phyloP scores from a whole-genome alignment of 1,140 invertebrate genomes.

The Lordiphosa stackelbergi region DNA sequence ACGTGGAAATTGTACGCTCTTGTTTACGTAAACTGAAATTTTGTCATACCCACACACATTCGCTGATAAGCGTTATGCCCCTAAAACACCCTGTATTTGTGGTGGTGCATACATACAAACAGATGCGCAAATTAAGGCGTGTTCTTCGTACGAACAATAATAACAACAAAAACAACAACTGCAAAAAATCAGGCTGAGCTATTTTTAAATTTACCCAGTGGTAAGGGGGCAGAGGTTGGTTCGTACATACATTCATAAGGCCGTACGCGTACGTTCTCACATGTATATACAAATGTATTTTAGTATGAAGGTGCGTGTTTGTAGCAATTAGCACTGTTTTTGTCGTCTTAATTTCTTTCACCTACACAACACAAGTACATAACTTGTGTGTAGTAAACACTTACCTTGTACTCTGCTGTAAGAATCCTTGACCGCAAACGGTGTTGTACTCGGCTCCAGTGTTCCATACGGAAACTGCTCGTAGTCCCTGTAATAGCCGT shows the following conservation, averaged over 20 bases:
- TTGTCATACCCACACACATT: neutral
- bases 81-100: constrained; percentile 25
- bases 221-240: constrained; percentile 14
- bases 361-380: too few species aligned
- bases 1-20: constrained; percentile 1
- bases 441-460: constrained; percentile 45
- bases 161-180: neutral
- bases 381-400: neutral
- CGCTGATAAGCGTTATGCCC: constrained; percentile 14
- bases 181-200: constrained; percentile 42
- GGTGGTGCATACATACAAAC: constrained; percentile 8
- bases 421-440: constrained; percentile 65
- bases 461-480: constrained; percentile 77
- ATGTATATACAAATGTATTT: constrained; percentile 3
- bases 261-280: neutral
- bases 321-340: constrained; percentile 3
- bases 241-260: constrained; percentile 10
- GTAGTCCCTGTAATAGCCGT: constrained; percentile 78
- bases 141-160: constrained; percentile 6
- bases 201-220: constrained; percentile 54
- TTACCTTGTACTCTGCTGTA: constrained; percentile 76
- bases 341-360: neutral
- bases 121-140: constrained; percentile 22
- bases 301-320: neutral
- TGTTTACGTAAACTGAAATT: constrained; percentile 10